Conservation (phyloP, 2,888 invertebrate genomes). For the Physocephala rufipes region DNA sequence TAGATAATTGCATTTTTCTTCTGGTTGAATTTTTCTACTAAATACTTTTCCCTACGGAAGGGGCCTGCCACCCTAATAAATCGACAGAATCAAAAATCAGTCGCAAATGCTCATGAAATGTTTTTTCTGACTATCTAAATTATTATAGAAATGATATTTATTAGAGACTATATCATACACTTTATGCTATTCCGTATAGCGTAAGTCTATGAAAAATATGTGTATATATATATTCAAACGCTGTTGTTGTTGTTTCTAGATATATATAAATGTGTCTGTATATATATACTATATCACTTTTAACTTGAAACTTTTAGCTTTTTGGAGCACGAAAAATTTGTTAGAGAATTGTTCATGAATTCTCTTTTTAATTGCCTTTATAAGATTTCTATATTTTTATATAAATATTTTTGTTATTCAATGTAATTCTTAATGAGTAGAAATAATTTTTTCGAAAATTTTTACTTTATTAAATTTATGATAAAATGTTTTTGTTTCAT, state of each 20-base stretch:
- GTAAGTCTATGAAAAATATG: constrained; percentile 4
- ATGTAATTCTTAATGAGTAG: not conserved
- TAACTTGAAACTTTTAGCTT: constrained; percentile 30
- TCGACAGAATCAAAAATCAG: not conserved
- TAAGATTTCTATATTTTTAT: too few species aligned
- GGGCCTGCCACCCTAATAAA: not conserved
- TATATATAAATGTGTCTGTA: constrained; percentile 14
- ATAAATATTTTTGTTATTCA: not conserved
- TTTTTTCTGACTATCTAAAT: constrained; percentile 23
- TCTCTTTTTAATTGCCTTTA: too few species aligned
- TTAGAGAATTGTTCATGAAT: not conserved
- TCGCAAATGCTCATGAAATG: constrained; percentile 30
- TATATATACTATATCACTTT: constrained; percentile 30
- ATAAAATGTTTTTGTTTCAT: not conserved
- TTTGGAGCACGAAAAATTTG: constrained; percentile 1
- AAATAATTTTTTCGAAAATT: not conserved
- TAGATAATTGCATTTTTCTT: not conserved
- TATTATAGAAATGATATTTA: constrained; percentile 22
- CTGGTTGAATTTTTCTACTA: not conserved
- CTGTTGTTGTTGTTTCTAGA: constrained; percentile 11
- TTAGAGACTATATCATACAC: not conserved
- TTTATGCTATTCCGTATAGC: constrained; percentile 2
- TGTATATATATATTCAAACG: constrained; percentile 29
- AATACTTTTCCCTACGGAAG: not conserved
- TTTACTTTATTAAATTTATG: not conserved